Percentiles rank a stretch among this genome's conserved stretches.
phyloP scores from a whole-genome alignment of 2,888 invertebrate species.

The Cistogaster globosa region DNA sequence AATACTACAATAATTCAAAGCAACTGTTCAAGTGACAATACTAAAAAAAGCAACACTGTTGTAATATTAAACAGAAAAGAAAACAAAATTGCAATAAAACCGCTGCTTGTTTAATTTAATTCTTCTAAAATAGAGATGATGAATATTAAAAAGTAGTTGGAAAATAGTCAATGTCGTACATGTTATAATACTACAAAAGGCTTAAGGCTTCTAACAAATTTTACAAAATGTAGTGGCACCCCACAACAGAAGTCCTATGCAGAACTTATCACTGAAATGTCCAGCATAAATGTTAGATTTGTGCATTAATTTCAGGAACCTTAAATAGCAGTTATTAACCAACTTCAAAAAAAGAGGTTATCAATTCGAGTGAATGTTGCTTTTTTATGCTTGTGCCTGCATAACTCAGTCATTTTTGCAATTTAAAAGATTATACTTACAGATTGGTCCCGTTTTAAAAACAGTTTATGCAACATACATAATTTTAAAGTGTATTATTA shows the following conservation, averaged over 20 bases:
- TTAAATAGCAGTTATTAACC: no score
- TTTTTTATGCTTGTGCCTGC: no score
- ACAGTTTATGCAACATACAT: no score
- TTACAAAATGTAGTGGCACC: slow-evolving; percentile 11
- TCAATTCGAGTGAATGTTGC: no score
- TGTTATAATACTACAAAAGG: slow-evolving; percentile 58
- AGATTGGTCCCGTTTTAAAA: no score
- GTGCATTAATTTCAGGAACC: no score
- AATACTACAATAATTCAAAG: not conserved
- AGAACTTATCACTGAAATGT: slow-evolving; percentile 49
- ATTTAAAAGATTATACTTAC: no score
- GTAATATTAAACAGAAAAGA: not conserved
- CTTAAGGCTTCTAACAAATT: slow-evolving; percentile 26
- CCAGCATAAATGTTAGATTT: slow-evolving; percentile 58
- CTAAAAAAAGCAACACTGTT: not conserved
- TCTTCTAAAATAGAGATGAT: not conserved
- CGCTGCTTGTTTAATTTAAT: not conserved
- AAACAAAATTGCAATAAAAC: slow-evolving; percentile 8
- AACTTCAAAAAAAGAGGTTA: no score
- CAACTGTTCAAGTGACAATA: not conserved
- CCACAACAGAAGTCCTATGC: slow-evolving; percentile 44
- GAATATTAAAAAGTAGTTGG: not conserved
- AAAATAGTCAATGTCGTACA: slow-evolving; percentile 39
- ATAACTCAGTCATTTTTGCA: no score
- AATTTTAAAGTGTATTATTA: no score